phyloP scores from a whole-genome alignment of 2,888 invertebrate genomes.

The Melanophora roralis region DNA sequence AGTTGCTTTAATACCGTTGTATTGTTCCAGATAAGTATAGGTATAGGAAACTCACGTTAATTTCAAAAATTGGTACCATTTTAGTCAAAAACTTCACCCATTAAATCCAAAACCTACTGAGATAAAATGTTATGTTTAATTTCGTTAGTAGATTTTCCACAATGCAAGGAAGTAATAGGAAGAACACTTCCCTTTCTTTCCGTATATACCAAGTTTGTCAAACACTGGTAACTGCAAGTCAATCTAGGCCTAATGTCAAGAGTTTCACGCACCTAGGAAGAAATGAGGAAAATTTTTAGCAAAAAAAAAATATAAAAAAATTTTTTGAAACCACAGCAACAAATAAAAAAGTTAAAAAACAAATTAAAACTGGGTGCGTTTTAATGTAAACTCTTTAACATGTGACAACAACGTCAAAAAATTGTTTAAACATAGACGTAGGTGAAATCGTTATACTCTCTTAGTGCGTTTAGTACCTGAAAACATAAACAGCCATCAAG shows the following conservation, averaged over 20 bases:
- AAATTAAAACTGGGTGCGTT: conserved; percentile 60
- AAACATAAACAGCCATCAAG: conserved; percentile 2
- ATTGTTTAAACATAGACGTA: conserved; percentile 49
- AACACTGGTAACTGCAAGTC: conserved; percentile 43
- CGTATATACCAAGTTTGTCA: conserved; percentile 35
- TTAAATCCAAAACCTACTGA: no score
- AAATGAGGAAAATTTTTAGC: conserved; percentile 50
- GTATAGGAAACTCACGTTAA: no score
- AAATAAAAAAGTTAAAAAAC: background rate
- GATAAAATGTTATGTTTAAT: no score
- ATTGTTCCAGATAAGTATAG: no score
- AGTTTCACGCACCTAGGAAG: conserved; percentile 48
- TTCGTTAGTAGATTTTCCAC: no score
- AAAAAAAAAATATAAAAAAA: conserved; percentile 15
- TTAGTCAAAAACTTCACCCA: no score
- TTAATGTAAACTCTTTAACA: conserved; percentile 40
- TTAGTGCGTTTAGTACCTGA: conserved; percentile 40
- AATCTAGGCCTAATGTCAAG: conserved; percentile 36
- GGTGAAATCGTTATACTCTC: conserved; percentile 55
- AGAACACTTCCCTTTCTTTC: background rate
- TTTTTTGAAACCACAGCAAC: background rate
- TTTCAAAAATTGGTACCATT: no score
- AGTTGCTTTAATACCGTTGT: no score
- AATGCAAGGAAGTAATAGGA: no score
- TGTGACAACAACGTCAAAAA: conserved; percentile 47